phyloP scores from a whole-genome alignment of 2,888 invertebrate genomes.

The Catotricha subobsoleta region DNA sequence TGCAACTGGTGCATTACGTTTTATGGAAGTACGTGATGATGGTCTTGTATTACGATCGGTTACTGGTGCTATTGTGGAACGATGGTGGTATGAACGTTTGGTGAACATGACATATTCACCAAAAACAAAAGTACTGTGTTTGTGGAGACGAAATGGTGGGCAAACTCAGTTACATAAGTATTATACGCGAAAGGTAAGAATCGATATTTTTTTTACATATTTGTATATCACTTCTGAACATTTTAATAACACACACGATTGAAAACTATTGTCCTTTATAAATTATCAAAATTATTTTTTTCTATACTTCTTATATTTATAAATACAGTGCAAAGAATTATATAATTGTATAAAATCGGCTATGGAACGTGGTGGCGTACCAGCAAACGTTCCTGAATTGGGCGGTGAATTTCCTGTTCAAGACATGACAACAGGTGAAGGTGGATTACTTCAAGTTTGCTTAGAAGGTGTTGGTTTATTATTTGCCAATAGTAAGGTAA shows the following conservation, averaged over 20 bases:
- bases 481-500: slow-evolving; percentile 98
- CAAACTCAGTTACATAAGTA: slow-evolving; percentile 95
- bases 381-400: slow-evolving; percentile 28
- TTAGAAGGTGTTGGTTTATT: slow-evolving; percentile 98
- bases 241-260: no score
- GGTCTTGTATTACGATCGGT: slow-evolving; percentile 70
- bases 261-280: no score
- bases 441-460: slow-evolving; percentile 94
- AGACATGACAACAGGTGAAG: slow-evolving; percentile 92
- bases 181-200: slow-evolving; percentile 84
- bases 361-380: slow-evolving; percentile 79
- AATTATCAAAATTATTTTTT: no score
- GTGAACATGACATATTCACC: slow-evolving; percentile 99
- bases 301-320: neutral
- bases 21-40: slow-evolving; percentile 93
- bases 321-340: slow-evolving; percentile 79
- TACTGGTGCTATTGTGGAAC: slow-evolving; percentile 70
- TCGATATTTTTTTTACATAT: slow-evolving; percentile 9
- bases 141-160: slow-evolving; percentile 90
- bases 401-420: slow-evolving; percentile 98
- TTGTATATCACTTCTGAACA: neutral
- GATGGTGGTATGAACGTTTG: slow-evolving; percentile 98
- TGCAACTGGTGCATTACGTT: slow-evolving; percentile 70
- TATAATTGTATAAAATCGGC: slow-evolving; percentile 98
- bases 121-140: slow-evolving; percentile 89